Base-by-base conservation (phyloP, 2,797 vertebrate species). In the Hephaestus fuliginosus region DNA sequence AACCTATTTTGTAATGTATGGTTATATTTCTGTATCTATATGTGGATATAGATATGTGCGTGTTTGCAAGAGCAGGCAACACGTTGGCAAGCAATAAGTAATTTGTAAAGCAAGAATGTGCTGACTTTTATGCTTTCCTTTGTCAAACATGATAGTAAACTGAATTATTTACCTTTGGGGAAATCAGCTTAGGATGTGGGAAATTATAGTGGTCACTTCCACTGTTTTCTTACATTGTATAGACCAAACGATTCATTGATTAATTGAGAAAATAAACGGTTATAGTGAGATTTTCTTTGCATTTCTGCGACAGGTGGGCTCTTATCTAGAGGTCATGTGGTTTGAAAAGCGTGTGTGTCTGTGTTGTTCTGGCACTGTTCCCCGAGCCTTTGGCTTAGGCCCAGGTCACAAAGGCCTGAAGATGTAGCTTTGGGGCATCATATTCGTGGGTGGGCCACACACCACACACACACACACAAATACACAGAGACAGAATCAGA, bases 371-470 rank as follows among this genome's bases (percentile, higher is more conserved):
- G 53, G 52, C 43, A 69, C 15, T 74, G 48, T 51, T 88, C 56
- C 72, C 64, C 84, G 80, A 84, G 81, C 75, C 78, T 41, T 41
- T 79, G 72, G 83, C 75, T 88, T 86, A 85, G 51, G 44, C 74
- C 33, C 43, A 62, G 85, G 87, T 92, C 91, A 87, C 74, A 85
- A 79, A 88, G 87, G 53, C 81, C 83, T 82, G 57, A 81, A 83
- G 81, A 77, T 51, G 44, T 58, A 51, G 76, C 88, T 84, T 58
- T 69, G 46, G 86, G 91, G 74, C 85, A 76, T 82, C 70, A 20
- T 56, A 78, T 51, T 82, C 41, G 46, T 95, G 94, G 93, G 95
- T 94, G 94, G 94, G 86, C 93, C 18, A 17, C 65, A 62, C 84
- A 77, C 25, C 25, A 25, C 25, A 69, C 69, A 68, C 5, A 48